These are phyloP conservation scores for Aphidius ervi DNA, from an alignment of 1,140 invertebrate species.

Conservation along the genomic window DNA sequence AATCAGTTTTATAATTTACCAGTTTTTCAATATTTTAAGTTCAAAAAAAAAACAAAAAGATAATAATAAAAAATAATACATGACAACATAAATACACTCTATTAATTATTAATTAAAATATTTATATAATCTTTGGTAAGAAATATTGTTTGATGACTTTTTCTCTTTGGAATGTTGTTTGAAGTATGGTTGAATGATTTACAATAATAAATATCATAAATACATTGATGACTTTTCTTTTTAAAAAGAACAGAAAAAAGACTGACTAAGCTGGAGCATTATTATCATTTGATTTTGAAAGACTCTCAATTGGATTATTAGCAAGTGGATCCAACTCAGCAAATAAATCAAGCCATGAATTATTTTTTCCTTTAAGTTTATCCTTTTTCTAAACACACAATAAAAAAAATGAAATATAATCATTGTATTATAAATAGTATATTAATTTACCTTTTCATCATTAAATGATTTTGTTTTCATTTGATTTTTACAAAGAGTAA, in stretches of 20 bases:
- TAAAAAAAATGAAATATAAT: background rate
- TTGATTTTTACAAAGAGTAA: conserved; percentile 20
- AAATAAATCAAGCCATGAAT: conserved; percentile 84
- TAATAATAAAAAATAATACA: conserved; percentile 1
- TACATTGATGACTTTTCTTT: background rate
- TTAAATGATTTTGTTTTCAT: background rate
- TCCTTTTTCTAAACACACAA: conserved; percentile 23
- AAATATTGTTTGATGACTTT: conserved; percentile 17
- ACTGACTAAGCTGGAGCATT: conserved; percentile 43
- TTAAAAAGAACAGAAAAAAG: background rate
- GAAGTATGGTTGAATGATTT: background rate
- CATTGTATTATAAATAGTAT: background rate
- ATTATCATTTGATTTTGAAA: conserved; percentile 32
- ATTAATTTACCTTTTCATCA: conserved; percentile 18
- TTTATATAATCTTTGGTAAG: conserved; percentile 24
- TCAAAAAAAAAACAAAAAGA: background rate
- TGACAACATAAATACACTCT: conserved; percentile 16
- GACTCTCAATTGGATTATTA: conserved; percentile 56
- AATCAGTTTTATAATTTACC: background rate
- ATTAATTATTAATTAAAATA: conserved; percentile 4
- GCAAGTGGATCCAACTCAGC: conserved; percentile 89
- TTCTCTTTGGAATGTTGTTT: conserved; percentile 19
- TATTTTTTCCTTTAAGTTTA: conserved; percentile 36
- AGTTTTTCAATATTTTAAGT: background rate
- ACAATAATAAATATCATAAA: background rate